A percentile compares a stretch with the other conserved stretches of the same genome.
These are phyloP conservation scores for Chamaea fasciata DNA, from an alignment of 2,113 vertebrate species.

Conservation along the genomic window DNA sequence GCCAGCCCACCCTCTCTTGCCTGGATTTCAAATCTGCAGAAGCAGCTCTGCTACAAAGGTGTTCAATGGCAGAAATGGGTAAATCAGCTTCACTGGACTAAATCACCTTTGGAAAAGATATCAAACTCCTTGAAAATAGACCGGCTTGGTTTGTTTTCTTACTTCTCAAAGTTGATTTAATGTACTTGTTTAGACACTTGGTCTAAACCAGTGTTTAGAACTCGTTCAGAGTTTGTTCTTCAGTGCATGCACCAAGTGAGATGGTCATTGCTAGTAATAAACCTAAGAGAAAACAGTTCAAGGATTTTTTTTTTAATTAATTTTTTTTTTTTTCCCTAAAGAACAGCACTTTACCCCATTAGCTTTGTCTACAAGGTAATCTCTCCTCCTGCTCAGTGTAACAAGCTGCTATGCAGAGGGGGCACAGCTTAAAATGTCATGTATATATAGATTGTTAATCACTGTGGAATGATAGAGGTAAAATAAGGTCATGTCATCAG, in stretches of 20 bases:
- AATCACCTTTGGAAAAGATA: not conserved
- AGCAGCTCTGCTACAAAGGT: not conserved
- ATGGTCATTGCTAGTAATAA: not conserved
- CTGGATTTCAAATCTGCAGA: accelerated
- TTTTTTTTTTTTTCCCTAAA: accelerated
- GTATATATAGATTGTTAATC: not conserved
- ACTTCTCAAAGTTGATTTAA: not conserved
- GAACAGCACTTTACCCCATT: not conserved
- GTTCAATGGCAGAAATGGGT: not conserved
- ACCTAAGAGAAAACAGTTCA: not conserved
- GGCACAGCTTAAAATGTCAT: accelerated
- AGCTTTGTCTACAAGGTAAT: not conserved
- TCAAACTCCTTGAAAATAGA: not conserved
- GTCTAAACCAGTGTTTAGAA: too few species aligned
- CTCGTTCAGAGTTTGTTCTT: not conserved
- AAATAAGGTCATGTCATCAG: not conserved
- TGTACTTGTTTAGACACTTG: not conserved
- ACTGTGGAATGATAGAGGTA: not conserved
- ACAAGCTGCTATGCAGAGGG: not conserved
- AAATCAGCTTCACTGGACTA: not conserved
- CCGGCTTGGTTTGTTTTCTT: not conserved
- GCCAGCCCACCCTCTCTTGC: not conserved
- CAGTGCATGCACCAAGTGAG: not conserved
- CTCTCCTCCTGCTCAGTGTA: not conserved
- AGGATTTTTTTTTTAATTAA: not conserved